Base-by-base conservation (phyloP, 2,797 vertebrate genomes). In the Mastacembelus armatus region DNA sequence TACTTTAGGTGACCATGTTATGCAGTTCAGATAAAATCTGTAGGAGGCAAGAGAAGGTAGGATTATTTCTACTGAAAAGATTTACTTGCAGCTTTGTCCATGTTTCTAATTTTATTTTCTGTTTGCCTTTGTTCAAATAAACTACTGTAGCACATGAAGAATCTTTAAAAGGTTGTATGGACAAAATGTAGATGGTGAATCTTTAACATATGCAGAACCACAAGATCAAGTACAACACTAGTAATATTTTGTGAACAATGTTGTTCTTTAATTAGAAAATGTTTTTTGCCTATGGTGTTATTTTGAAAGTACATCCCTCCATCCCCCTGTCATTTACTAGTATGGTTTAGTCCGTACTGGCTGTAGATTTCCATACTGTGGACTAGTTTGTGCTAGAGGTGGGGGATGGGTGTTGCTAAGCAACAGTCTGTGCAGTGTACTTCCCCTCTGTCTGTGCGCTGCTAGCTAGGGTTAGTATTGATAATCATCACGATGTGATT, bases 341-440 rank as follows among this genome's bases (percentile, higher is more conserved):
- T 92, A 87, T 94, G 92, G 93, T 93, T 86, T 50, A 64, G 76
- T 85, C 93, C 67, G 8, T 72, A 72, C 71, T 72, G 65, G 83
- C 88, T 90, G 92, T 91, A 89, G 81, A 82, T 93, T 93, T 92
- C 91, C 90, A 91, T 77, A 85, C 83, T 74, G 88, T 85, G 79
- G 70, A 80, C 87, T 77, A 85, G 66, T 80, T 83, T 85, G 87
- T 90, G 85, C 88, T 91, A 83, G 86, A 89, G 80, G 71, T 83
- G 91, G 91, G 89, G 89, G 90, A 89, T 75, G 90, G 89, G 90
- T 74, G 88, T 91, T 90, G 89, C 89, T 83, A 76, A 59, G 90
- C 87, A 88, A 88, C 89, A 81, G 77, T 71, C 52, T 82, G 68
- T 84, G 81, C 74, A 81, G 50, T 83, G 72, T 84, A 76, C 74